Base-by-base conservation (phyloP, 2,797 vertebrate species). In the Nannoperca obscura region DNA sequence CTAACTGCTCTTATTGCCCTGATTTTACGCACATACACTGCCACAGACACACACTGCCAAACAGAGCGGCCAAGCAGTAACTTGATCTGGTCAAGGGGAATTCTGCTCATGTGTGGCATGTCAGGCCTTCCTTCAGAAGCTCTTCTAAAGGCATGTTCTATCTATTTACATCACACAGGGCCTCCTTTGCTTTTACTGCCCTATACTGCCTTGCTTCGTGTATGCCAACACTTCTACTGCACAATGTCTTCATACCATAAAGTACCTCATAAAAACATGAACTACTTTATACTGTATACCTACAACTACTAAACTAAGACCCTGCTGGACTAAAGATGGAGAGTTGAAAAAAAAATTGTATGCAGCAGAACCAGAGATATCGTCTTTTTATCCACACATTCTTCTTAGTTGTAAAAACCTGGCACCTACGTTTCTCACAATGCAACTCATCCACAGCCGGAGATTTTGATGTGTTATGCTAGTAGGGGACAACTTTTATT, bases 141-240 rank as follows among this genome's bases (percentile, higher is more conserved):
- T 71, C 19, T 46, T 83, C 71, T 74, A 46, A 75, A 75, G 65
- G 71, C 60, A 54, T 59, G 54, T 71, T 73, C 70, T 30, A 68
- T 90, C 87, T 93, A 92, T 93, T 92, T 92, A 84, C 88, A 86
- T 89, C 90, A 73, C 83, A 84, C 22, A 15, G 34, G 32, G 13
- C 38, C 53, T 38, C 24, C 61, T 58, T 71, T 75, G 57, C 74
- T 80, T 86, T 83, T 69, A 75, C 71, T 76, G 73, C 70, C 72
- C 67, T 71, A 60, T 62, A 78, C 47, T 64, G 72, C 64, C 50
- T 15, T 42, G 14, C 47, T 61, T 40, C 52, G 47, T 30, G 44
- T 20, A 38, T 54, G 66, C 68, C 59, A 72, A 55, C 53, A 64
- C 17, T 9, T 76, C 74, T 76, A 66, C 64, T 72, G 67, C 74